These are phyloP conservation scores for Campaea margaritaria DNA, from an alignment of 2,888 invertebrate species.

Conservation along the genomic window DNA sequence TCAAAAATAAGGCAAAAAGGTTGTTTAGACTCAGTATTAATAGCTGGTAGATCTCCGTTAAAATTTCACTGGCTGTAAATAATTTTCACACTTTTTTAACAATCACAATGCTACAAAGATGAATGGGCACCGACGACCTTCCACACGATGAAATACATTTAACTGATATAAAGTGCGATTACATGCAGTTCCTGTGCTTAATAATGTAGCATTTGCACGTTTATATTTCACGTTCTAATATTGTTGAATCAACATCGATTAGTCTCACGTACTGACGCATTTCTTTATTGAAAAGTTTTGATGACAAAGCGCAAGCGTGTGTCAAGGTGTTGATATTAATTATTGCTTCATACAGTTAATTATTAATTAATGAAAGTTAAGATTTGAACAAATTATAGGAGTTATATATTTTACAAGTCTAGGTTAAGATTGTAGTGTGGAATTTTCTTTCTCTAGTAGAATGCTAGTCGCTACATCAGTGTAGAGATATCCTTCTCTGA, in stretches of 20 bases:
- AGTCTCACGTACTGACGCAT: slow-evolving; percentile 72
- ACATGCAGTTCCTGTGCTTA: slow-evolving; percentile 34
- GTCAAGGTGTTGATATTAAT: slow-evolving; percentile 43
- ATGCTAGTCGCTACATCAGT: too few species aligned
- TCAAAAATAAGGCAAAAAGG: too few species aligned
- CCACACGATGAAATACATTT: slow-evolving; percentile 41
- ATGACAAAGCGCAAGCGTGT: slow-evolving; percentile 44
- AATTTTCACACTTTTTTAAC: slow-evolving; percentile 6
- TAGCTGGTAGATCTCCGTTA: not conserved
- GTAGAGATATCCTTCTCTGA: too few species aligned
- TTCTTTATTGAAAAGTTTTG: slow-evolving; percentile 47
- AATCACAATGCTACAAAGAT: slow-evolving; percentile 19
- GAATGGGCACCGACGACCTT: slow-evolving; percentile 35
- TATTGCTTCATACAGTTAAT: slow-evolving; percentile 8
- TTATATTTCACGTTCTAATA: slow-evolving; percentile 70
- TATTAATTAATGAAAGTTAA: not conserved
- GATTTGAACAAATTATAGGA: not conserved
- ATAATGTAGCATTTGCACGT: slow-evolving; percentile 58
- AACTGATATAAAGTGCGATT: slow-evolving; percentile 39
- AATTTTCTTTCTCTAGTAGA: too few species aligned
- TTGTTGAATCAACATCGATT: slow-evolving; percentile 77
- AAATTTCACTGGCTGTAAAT: not conserved
- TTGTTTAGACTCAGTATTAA: not conserved
- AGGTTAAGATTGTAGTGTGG: too few species aligned
- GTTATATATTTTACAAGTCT: not conserved